These are phyloP conservation scores for Drosophila paramelanica DNA, from an alignment of 2,888 invertebrate genomes.

Conservation along the genomic window DNA sequence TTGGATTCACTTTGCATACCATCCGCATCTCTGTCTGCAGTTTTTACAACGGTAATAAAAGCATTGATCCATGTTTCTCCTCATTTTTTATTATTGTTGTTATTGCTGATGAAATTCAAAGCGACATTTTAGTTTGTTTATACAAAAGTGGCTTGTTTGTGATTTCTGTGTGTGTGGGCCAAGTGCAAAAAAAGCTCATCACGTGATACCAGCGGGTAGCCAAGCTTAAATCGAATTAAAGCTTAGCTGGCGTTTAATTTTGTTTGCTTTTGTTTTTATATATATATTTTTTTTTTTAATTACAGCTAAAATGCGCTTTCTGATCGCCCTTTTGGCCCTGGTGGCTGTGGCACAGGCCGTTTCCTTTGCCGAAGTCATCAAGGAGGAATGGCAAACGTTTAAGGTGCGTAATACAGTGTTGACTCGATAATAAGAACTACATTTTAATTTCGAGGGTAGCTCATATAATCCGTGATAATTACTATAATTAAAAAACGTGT, in stretches of 20 bases:
- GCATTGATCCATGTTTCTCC: too few species aligned
- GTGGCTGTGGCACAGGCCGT: slow-evolving; percentile 88
- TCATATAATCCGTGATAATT: not conserved
- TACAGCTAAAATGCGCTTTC: slow-evolving; percentile 70
- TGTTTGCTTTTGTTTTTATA: too few species aligned
- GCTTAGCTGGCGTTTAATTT: slow-evolving; percentile 13
- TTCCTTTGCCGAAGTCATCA: slow-evolving; percentile 90
- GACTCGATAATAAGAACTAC: too few species aligned
- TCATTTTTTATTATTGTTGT: not conserved
- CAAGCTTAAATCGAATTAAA: slow-evolving; percentile 22
- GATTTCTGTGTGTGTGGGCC: slow-evolving; percentile 1
- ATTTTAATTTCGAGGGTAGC: not conserved
- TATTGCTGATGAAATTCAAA: slow-evolving; percentile 39
- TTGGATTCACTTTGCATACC: too few species aligned
- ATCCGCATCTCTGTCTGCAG: too few species aligned
- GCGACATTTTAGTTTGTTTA: slow-evolving; percentile 21
- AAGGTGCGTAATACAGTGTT: slow-evolving; percentile 87
- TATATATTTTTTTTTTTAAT: slow-evolving; percentile 13
- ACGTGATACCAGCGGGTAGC: slow-evolving; percentile 35
- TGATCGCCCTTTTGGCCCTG: slow-evolving; percentile 71
- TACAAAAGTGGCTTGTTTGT: slow-evolving; percentile 22
- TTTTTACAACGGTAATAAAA: too few species aligned
- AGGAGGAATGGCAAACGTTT: slow-evolving; percentile 91
- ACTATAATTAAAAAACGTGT: not conserved
- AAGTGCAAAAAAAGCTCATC: slow-evolving; percentile 40